Evolutionary conservation across 2,113 vertebrate species (phyloP).

Genomic region (Panthera leo): DNA sequence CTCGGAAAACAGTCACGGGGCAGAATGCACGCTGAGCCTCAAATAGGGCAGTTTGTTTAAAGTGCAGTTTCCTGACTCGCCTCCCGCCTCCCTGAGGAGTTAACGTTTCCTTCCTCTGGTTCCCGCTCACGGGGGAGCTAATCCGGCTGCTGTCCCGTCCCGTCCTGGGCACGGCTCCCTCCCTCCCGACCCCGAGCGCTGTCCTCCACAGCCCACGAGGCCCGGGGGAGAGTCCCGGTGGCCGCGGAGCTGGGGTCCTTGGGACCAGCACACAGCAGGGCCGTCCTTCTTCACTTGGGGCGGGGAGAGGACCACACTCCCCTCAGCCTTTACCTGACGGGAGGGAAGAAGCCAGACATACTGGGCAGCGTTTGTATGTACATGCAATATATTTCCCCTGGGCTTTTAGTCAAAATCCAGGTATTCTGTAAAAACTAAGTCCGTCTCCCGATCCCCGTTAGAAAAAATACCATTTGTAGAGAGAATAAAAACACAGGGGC

Average conservation of each 20-base stretch:
- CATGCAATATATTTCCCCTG: not conserved
- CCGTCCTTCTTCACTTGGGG: not conserved
- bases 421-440: conserved; percentile 55
- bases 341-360: not conserved
- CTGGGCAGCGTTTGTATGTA: not conserved
- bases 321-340: not conserved
- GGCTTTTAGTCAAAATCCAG: conserved; percentile 1
- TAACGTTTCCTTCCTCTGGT: rapidly evolving
- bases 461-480: conserved; percentile 61
- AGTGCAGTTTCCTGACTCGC: not conserved
- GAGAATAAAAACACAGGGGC: conserved; percentile 17
- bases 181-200: not conserved
- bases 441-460: conserved; percentile 58
- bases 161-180: not conserved
- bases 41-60: too few species aligned
- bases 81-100: not conserved
- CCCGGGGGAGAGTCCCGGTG: not conserved
- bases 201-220: not conserved
- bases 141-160: not conserved
- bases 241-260: not conserved
- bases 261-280: not conserved
- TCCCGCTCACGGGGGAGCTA: not conserved
- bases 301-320: rapidly evolving
- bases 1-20: rapidly evolving
- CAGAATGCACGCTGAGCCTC: rapidly evolving